Evolutionary conservation across 2,797 vertebrate species (phyloP).

Genomic region (Enteromius trimaculatus): DNA sequence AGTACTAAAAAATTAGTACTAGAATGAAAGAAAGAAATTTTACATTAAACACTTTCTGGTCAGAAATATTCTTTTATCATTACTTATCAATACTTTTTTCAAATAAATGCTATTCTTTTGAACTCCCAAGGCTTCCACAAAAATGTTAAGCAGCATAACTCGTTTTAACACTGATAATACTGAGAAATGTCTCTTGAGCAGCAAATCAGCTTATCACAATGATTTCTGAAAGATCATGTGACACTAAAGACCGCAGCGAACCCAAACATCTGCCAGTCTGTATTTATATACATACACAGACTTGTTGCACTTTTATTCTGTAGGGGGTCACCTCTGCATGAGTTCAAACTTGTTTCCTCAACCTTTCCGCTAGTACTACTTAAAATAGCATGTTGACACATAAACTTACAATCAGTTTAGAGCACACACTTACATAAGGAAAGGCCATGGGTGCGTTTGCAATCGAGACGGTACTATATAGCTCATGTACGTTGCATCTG

Average conservation of each 20-base stretch:
- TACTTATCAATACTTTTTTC: not conserved
- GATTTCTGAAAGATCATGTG: not conserved
- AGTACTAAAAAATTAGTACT: not conserved
- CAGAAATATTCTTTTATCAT: not conserved
- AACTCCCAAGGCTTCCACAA: not conserved
- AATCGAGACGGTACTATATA: not conserved
- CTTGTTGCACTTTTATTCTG: not conserved
- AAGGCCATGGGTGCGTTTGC: not conserved
- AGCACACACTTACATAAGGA: not conserved
- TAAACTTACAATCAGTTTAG: slow-evolving; percentile 8
- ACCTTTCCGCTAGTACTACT: not conserved
- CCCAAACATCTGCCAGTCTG: not conserved
- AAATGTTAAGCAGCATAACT: not conserved
- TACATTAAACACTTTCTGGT: not conserved
- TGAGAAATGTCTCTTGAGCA: not conserved
- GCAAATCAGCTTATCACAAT: not conserved
- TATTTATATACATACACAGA: not conserved
- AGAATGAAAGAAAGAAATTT: not conserved
- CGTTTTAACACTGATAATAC: not conserved
- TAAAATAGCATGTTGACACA: slow-evolving; percentile 14
- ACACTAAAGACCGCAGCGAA: not conserved
- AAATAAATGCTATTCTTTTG: not conserved
- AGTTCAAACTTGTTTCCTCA: slow-evolving; percentile 18
- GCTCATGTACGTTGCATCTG: not conserved
- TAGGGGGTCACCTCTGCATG: not conserved